Evolutionary conservation across 2,797 vertebrate genomes (phyloP), one percentile per base, ranked within the genome.

Genomic region (Onychomys arenicola): DNA sequence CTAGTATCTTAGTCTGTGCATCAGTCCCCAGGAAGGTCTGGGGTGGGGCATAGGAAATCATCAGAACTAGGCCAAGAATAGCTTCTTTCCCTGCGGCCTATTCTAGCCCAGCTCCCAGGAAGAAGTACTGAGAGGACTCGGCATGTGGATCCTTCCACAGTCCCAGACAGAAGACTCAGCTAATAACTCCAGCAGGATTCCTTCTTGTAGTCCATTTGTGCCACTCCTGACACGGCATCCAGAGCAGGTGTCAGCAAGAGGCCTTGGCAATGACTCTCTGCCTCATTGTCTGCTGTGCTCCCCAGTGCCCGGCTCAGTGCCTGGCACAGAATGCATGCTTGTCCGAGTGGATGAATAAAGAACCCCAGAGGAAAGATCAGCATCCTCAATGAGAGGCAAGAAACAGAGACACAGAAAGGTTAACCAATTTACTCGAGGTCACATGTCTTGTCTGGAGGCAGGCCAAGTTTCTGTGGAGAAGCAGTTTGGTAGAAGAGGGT

Each of bases 351-450:
- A 90, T 96, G 81, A 93, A 81, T 95, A 73, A 94, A 90, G 65
- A 93, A 77, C 76, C 6, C 9, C 21, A 37, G 84, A 92, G 90
- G 77, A 86, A 93, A 82, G 93, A 92, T 94, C 93, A 85, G 27
- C 59, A 80, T 92, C 94, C 40, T 90, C 59, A 49, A 85, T 85
- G 82, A 85, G n/a, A 97, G 73, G 43, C 46, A 75, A 93, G 95
- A 88, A 90, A 90, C 19, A 96, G 93, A 92, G 34, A 29, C 94
- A 80, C n/a, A 29, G 71, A 92, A 88, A 96, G 90, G 93, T 94
- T 97, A 95, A 89, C 91, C 77, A 81, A 92, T 85, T 93, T 82
- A 88, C 43, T 97, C 81, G 90, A 96, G 90, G 92, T 93, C 87
- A 93, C 40, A 10, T 93, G 90, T 95, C 95, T 94, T 49, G 14